phyloP scores from a whole-genome alignment of 2,888 invertebrate genomes.

The Oscheius myriophilus region DNA sequence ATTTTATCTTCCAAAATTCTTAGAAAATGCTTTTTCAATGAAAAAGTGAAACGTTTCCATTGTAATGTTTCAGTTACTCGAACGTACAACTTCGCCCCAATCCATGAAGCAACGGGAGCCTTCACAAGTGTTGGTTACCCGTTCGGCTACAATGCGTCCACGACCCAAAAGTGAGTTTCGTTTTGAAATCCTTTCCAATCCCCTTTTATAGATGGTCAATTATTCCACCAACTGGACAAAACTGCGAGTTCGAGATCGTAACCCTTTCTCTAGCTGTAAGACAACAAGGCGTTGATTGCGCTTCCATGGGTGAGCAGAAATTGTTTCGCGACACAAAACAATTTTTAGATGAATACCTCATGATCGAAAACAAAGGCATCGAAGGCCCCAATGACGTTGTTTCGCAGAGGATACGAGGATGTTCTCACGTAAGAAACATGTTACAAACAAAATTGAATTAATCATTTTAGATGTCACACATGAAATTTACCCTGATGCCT shows the following conservation, averaged over 20 bases:
- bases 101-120: constrained; percentile 40
- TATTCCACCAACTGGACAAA: constrained; percentile 17
- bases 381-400: not conserved
- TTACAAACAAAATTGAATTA: not conserved
- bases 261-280: constrained; percentile 7
- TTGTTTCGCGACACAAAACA: not conserved
- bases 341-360: constrained; percentile 40
- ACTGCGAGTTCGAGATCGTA: constrained; percentile 14
- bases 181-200: not conserved
- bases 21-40: no score
- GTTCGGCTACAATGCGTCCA: constrained; percentile 38
- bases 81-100: constrained; percentile 6
- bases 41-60: no score
- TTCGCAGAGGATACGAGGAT: constrained; percentile 29
- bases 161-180: constrained; percentile 37
- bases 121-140: constrained; percentile 61
- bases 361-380: constrained; percentile 31
- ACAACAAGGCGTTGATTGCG: not conserved
- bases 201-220: constrained; percentile 18
- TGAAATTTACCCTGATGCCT: constrained; percentile 8
- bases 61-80: constrained; percentile 6
- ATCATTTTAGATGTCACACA: constrained; percentile 6
- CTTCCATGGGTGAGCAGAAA: not conserved
- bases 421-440: constrained; percentile 27
- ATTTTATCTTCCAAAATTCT: no score